A percentile compares a stretch with the other conserved stretches of the same genome.
phyloP scores from a whole-genome alignment of 2,797 vertebrate species.

The Okamejei kenojei region DNA sequence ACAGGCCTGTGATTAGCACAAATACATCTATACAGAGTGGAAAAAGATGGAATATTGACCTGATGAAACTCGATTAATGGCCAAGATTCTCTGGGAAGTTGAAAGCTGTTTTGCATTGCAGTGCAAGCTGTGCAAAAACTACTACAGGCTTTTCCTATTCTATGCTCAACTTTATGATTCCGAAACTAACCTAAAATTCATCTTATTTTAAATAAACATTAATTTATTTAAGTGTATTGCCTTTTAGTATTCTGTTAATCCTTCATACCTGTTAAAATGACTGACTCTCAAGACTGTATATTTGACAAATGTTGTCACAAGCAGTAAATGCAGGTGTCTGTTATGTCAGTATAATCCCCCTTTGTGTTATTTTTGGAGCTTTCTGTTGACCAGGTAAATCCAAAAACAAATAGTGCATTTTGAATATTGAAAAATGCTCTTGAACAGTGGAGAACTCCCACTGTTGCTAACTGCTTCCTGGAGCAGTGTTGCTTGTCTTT shows the following conservation, averaged over 20 bases:
- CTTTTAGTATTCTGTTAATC: not conserved
- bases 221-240: conserved; percentile 33
- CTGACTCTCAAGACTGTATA: not conserved
- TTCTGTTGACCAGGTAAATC: not conserved
- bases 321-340: not conserved
- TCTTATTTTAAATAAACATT: conserved; percentile 38
- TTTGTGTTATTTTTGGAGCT: not conserved
- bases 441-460: not conserved
- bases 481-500: not conserved
- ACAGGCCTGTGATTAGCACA: not conserved
- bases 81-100: not conserved
- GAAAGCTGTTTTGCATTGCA: not conserved
- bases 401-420: not conserved
- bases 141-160: not conserved
- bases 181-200: conserved; percentile 28
- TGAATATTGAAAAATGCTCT: not conserved
- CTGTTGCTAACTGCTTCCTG: not conserved
- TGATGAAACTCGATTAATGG: not conserved
- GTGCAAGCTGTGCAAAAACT: not conserved
- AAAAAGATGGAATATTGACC: not conserved
- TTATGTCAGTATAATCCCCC: not conserved
- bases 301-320: not conserved
- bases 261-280: not conserved
- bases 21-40: not conserved
- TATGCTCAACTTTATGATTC: conserved; percentile 11